These are phyloP conservation scores for Tragulus kanchil DNA, from an alignment of 2,113 vertebrate species.

Conservation along the genomic window DNA sequence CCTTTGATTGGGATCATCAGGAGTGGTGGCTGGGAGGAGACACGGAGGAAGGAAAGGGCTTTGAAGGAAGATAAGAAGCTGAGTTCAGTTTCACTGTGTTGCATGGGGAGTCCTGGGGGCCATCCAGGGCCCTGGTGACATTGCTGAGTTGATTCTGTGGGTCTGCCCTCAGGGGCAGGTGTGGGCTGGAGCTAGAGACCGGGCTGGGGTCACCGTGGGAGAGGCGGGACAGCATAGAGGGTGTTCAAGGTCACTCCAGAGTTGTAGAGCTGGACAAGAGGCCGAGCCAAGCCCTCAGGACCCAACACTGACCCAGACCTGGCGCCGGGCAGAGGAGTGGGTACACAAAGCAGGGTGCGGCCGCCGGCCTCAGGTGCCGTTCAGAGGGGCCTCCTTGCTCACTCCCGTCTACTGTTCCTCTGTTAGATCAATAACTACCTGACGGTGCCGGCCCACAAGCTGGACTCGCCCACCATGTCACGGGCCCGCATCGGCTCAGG, in stretches of 20 bases:
- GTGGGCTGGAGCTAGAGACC: background rate
- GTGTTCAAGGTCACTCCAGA: background rate
- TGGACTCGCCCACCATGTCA: conserved; percentile 94
- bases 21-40: background rate
- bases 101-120: background rate
- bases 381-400: background rate
- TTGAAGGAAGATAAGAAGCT: background rate
- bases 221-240: background rate
- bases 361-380: rapidly evolving
- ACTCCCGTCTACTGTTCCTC: conserved; percentile 37
- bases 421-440: conserved; percentile 94
- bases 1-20: background rate
- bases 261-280: background rate
- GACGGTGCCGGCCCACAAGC: conserved; percentile 92
- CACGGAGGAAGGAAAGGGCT: background rate
- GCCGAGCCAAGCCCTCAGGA: background rate
- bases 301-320: background rate
- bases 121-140: background rate
- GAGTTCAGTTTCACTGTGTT: background rate
- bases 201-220: background rate
- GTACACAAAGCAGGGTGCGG: rapidly evolving
- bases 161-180: background rate
- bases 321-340: rapidly evolving
- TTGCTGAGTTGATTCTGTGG: background rate
- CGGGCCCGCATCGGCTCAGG: conserved; percentile 96